Conservation (phyloP, 1,140 invertebrate species). For the Polyergus mexicanus region DNA sequence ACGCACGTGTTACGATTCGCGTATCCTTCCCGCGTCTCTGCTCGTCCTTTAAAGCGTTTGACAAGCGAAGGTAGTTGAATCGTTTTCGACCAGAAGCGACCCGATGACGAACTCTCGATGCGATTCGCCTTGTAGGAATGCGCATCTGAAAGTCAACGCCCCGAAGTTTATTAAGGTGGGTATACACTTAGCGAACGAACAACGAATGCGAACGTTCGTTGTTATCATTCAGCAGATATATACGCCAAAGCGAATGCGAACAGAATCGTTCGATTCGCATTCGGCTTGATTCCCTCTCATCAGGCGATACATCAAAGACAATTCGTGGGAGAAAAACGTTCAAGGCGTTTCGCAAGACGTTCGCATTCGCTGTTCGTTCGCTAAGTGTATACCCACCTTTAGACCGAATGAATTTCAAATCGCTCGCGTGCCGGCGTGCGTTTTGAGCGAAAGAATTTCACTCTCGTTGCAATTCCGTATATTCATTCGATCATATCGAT, state of each 20-base stretch:
- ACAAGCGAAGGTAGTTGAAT: constrained; percentile 34
- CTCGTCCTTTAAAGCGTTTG: neutral
- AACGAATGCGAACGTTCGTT: too few relatives aligned
- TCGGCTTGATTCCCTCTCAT: too few relatives aligned
- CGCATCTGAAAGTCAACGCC: constrained; percentile 18
- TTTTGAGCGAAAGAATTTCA: neutral
- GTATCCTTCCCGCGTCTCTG: neutral
- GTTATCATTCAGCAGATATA: too few relatives aligned
- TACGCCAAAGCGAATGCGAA: too few relatives aligned
- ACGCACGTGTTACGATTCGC: constrained; percentile 13
- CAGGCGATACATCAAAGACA: too few relatives aligned
- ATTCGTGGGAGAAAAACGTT: too few relatives aligned
- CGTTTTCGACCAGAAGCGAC: constrained; percentile 7
- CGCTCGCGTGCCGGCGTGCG: neutral
- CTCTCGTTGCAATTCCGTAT: neutral
- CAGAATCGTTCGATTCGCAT: too few relatives aligned
- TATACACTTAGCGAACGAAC: too few relatives aligned
- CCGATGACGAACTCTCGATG: neutral
- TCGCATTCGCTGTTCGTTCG: too few relatives aligned
- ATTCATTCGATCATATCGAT: constrained; percentile 9
- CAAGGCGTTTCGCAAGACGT: too few relatives aligned
- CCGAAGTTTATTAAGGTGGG: constrained; percentile 45
- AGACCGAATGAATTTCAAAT: constrained; percentile 24
- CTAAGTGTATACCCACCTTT: too few relatives aligned
- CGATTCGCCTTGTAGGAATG: constrained; percentile 47